phyloP scores from a whole-genome alignment of 2,888 invertebrate genomes.

The Vesta saturnalis region DNA sequence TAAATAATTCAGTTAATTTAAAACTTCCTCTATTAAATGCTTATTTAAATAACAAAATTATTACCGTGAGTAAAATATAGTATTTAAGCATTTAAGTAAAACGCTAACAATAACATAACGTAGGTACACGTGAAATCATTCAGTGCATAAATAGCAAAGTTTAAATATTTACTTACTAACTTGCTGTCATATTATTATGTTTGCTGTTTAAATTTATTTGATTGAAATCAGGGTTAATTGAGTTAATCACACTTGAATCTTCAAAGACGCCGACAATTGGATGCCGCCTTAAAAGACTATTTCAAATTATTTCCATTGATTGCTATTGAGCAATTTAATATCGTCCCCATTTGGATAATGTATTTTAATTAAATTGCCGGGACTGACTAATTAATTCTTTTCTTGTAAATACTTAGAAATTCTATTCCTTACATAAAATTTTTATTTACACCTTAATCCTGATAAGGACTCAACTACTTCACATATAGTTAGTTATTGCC shows the following conservation, averaged over 20 bases:
- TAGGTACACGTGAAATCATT: not conserved
- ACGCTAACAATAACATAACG: too few relatives aligned
- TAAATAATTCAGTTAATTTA: not conserved
- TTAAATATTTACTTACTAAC: conserved; percentile 2
- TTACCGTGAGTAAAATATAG: not conserved
- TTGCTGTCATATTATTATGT: not conserved
- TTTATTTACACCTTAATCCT: too few relatives aligned
- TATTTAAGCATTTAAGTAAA: too few relatives aligned
- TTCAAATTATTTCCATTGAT: conserved; percentile 15
- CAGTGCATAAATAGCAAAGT: not conserved
- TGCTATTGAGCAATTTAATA: conserved; percentile 11
- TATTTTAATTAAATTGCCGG: conserved; percentile 6
- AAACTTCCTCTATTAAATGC: not conserved
- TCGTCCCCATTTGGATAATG: conserved; percentile 8
- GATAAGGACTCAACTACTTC: too few relatives aligned
- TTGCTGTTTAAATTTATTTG: conserved; percentile 11
- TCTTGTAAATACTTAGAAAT: too few relatives aligned
- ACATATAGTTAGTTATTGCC: too few relatives aligned
- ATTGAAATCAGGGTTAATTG: conserved; percentile 14
- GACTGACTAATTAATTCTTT: not conserved
- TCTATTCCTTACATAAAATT: too few relatives aligned
- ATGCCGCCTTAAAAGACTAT: conserved; percentile 11
- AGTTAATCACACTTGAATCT: conserved; percentile 10
- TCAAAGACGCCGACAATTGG: conserved; percentile 13
- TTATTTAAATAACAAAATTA: conserved; percentile 1